A percentile compares a stretch with the other conserved stretches of the same genome.
Evolutionary conservation across 2,888 invertebrate genomes (phyloP).

Genomic region (Brachynemurus nebulosus): DNA sequence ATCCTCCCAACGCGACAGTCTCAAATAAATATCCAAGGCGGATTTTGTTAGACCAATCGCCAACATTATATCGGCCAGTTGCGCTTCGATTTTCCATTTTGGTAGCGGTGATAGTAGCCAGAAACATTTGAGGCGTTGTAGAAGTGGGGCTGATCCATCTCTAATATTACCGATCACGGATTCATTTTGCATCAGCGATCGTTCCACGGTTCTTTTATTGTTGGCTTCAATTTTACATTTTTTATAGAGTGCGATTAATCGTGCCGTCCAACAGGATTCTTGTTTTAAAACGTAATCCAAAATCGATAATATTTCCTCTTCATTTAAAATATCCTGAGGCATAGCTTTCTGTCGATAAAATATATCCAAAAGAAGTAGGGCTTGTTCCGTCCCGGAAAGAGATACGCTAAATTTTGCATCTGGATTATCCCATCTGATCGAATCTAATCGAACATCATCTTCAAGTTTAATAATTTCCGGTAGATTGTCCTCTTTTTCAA

Average conservation of each 20-base stretch:
- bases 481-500: constrained; percentile 38
- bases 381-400: constrained; percentile 56
- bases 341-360: constrained; percentile 58
- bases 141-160: constrained; percentile 29
- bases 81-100: constrained; percentile 61
- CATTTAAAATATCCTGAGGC: constrained; percentile 63
- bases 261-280: constrained; percentile 60
- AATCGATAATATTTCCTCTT: constrained; percentile 74
- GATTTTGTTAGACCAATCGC: constrained; percentile 72
- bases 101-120: constrained; percentile 61
- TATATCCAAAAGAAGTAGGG: constrained; percentile 61
- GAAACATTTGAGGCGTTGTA: constrained; percentile 39
- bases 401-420: neutral
- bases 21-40: constrained; percentile 64
- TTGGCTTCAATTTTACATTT: constrained; percentile 65
- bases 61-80: constrained; percentile 63
- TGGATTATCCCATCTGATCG: constrained; percentile 57
- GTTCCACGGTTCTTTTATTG: constrained; percentile 70
- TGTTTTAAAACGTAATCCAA: constrained; percentile 51
- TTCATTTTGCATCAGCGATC: constrained; percentile 78
- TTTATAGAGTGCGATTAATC: constrained; percentile 56
- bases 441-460: constrained; percentile 77
- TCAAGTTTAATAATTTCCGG: constrained; percentile 58
- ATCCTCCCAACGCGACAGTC: constrained; percentile 78
- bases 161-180: constrained; percentile 49